Evolutionary conservation across 2,797 vertebrate genomes (phyloP).

Genomic region (Neosalanx taihuensis): DNA sequence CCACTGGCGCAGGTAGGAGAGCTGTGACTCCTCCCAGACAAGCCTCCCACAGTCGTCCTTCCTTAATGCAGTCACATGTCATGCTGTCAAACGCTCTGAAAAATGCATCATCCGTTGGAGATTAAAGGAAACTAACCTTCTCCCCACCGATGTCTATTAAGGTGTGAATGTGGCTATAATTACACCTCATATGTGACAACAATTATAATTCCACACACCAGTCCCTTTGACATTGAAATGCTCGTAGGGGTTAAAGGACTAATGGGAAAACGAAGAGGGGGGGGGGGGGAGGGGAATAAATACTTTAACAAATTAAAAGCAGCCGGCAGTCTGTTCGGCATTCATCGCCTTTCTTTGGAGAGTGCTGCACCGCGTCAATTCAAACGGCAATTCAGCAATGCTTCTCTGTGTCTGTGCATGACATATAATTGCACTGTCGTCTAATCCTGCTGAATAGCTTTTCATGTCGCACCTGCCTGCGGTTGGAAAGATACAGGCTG

Average conservation of each 20-base stretch:
- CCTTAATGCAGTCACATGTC: constrained; percentile 15
- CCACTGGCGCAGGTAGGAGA: constrained; percentile 91
- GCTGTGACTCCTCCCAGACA: constrained; percentile 9
- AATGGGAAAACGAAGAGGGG: constrained; percentile 38
- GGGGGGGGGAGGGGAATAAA: constrained; percentile 26
- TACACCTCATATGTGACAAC: constrained; percentile 49
- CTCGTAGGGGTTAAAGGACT: constrained; percentile 47
- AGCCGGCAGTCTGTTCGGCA: neutral
- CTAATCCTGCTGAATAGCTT: constrained; percentile 31
- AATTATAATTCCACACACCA: constrained; percentile 49
- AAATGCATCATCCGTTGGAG: constrained; percentile 17
- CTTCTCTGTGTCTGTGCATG: constrained; percentile 7
- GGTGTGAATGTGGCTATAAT: constrained; percentile 54
- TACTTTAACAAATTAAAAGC: constrained; percentile 19
- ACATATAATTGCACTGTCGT: constrained; percentile 32
- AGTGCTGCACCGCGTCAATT: neutral
- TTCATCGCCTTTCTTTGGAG: constrained; percentile 13
- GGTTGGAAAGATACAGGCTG: constrained; percentile 9
- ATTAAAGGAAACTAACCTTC: constrained; percentile 22
- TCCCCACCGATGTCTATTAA: constrained; percentile 23
- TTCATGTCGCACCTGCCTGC: constrained; percentile 29
- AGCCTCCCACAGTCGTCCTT: constrained; percentile 16
- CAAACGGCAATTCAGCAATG: constrained; percentile 13
- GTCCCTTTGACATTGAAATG: constrained; percentile 39
- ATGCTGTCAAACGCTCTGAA: constrained; percentile 22